Evolutionary conservation across 2,888 invertebrate genomes (phyloP), one percentile per base, ranked within the genome.

Genomic region (Trisateles emortualis): DNA sequence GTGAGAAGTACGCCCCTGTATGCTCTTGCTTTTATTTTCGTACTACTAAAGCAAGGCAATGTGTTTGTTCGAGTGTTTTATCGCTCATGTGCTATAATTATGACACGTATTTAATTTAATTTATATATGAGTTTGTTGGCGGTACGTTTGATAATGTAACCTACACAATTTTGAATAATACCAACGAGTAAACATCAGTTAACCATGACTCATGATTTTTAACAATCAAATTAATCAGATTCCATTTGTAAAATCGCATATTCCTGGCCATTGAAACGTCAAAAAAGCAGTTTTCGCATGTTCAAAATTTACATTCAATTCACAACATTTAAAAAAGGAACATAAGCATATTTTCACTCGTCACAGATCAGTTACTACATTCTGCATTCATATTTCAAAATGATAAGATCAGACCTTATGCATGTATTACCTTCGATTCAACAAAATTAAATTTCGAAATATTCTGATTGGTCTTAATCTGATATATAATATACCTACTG

Each of bases 1-100:
- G 86, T 86, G 86, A 82, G 87, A 86, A 87, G 82, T 72, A 76
- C 72, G 70, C 64, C 43, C 22, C 40, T 35, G 43, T 13, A 47
- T 56, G n/a, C 46, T 48, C 39, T 54, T 82, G 74, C 74, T 81
- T 84, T 88, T 87, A 86, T 86, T 88, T 84, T 83, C 79, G 77
- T 79, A 79, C 79, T 59, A 60, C 62, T 71, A 68, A 73, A 77
- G 78, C 59, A 43, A 59, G 76, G 82, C 84, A 84, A 87, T 83
- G 81, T 87, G 85, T 79, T 79, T 78, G 74, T 72, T 77, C 56
- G 66, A 69, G 72, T 62, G 62, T 35, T 71, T 71, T 68, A 71
- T 65, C 49, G 47, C 48, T 41, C 65, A 68, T 79, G 76, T 74
- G 69, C 59, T 59, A 70, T 60, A 64, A 59, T 69, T 70, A 67